Percentiles rank a stretch among this genome's conserved stretches.
phyloP scores from a whole-genome alignment of 2,113 vertebrate species.

The Rhinolophus ferrumequinum region DNA sequence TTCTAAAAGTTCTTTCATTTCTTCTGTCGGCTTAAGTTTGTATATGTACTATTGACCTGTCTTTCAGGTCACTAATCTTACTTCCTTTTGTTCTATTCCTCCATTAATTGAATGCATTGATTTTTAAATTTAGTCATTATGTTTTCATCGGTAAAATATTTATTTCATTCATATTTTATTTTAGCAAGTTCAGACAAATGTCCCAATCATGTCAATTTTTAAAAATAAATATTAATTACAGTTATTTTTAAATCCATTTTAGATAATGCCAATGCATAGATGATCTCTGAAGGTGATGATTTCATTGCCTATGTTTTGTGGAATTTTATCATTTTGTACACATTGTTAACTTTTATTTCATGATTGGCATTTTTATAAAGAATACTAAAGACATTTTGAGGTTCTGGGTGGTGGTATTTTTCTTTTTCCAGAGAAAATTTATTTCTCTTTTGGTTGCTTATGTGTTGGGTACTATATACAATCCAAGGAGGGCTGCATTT shows the following conservation, averaged over 20 bases:
- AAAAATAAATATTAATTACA: background rate
- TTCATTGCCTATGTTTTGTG: background rate
- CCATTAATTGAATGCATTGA: background rate
- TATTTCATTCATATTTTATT: background rate
- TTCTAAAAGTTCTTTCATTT: background rate
- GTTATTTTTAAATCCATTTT: background rate
- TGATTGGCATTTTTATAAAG: background rate
- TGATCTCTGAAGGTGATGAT: background rate
- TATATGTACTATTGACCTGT: background rate
- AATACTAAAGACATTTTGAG: background rate
- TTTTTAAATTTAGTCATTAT: background rate
- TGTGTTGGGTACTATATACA: background rate
- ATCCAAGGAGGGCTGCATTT: background rate
- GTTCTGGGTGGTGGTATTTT: no score
- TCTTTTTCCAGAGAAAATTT: background rate
- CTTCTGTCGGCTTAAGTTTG: background rate
- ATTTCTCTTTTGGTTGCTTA: background rate
- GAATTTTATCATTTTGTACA: background rate
- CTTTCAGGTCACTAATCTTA: background rate
- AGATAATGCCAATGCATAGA: background rate
- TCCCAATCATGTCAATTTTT: background rate
- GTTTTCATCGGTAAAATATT: background rate
- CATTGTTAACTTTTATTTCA: background rate
- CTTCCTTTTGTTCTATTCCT: background rate
- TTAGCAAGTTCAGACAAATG: background rate